Conservation (phyloP, 2,113 vertebrate species). For the Dendrocopos noguchii region DNA sequence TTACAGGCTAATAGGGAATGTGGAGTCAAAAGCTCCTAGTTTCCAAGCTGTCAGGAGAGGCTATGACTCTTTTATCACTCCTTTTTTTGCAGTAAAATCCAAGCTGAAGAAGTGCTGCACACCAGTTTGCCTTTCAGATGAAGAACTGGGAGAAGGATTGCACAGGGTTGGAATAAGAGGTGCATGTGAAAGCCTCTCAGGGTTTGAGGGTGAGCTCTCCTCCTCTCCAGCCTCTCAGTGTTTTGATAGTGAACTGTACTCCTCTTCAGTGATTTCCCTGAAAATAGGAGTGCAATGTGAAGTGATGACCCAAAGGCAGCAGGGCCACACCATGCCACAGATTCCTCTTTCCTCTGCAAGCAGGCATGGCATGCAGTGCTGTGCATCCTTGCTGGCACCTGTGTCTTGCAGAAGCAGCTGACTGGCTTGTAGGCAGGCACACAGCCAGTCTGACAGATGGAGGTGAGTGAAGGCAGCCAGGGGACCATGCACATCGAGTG, state of each 20-base stretch:
- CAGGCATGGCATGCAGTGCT: neutral
- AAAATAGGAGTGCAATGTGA: neutral
- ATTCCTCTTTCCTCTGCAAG: neutral
- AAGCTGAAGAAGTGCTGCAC: neutral
- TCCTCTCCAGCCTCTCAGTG: neutral
- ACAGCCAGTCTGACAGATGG: constrained; percentile 72
- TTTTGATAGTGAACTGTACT: neutral
- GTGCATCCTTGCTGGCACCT: constrained; percentile 56
- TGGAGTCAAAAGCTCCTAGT: neutral
- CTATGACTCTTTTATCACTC: neutral
- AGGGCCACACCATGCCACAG: neutral
- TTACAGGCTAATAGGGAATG: neutral
- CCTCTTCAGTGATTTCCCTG: neutral
- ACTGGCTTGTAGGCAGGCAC: constrained; percentile 63
- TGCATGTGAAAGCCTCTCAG: neutral
- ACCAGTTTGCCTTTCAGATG: neutral
- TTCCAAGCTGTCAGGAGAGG: neutral
- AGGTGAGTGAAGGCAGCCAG: constrained; percentile 64
- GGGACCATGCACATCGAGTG: constrained; percentile 45
- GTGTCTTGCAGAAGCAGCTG: constrained; percentile 57
- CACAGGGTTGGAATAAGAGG: neutral
- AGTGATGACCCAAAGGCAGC: accelerated
- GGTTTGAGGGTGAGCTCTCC: too few relatives aligned
- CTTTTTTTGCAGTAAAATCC: neutral
- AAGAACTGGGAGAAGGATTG: neutral